phyloP scores from a whole-genome alignment of 2,888 invertebrate genomes.

The Doris montereyensis region DNA sequence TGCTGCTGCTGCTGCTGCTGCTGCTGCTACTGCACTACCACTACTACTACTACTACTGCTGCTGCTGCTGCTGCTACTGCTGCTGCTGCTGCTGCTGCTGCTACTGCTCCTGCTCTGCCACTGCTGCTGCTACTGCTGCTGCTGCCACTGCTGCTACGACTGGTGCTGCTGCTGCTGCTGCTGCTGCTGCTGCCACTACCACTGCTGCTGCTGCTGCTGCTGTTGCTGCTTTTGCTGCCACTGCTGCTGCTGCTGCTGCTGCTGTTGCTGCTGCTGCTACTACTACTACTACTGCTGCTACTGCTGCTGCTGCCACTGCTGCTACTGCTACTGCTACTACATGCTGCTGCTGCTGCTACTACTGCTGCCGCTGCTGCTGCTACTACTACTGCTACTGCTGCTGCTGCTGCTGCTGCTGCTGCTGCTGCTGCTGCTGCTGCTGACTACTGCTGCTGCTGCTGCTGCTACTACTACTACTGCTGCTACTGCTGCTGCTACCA shows the following conservation, averaged over 20 bases:
- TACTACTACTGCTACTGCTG: conserved; percentile 2
- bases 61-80: neutral
- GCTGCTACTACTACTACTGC: neutral
- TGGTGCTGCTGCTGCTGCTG: neutral
- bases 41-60: neutral
- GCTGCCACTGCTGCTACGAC: conserved; percentile 8
- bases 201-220: conserved; percentile 5
- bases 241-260: conserved; percentile 5
- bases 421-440: neutral
- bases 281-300: conserved; percentile 4
- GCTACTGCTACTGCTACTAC: neutral
- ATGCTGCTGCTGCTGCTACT: conserved; percentile 22
- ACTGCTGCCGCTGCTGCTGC: conserved; percentile 19
- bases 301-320: conserved; percentile 24
- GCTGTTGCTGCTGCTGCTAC: neutral
- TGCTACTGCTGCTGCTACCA: neutral
- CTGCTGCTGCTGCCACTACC: conserved; percentile 9
- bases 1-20: conserved; percentile 12
- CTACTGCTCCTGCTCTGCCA: neutral
- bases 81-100: neutral
- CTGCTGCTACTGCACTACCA: conserved; percentile 14
- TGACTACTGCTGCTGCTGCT: neutral
- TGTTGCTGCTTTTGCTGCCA: neutral
- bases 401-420: neutral
- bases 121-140: neutral